Evolutionary conservation across 2,888 invertebrate species (phyloP).

Genomic region (Brachypalpus laphriformis): DNA sequence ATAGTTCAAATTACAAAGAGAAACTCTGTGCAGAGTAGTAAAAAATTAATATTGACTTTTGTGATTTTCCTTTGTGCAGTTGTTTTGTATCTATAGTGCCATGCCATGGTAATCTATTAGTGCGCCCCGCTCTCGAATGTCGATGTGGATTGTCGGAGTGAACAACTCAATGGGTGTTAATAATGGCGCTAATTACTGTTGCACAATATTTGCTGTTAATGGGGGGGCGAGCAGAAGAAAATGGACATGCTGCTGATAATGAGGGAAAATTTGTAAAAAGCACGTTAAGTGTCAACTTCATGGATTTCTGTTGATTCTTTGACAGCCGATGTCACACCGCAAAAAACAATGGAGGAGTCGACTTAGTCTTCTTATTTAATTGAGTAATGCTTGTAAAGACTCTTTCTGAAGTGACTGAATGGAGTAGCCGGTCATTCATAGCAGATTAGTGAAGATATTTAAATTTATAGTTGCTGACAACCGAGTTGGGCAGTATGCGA

Average conservation of each 20-base stretch:
- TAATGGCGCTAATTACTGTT: slow-evolving; percentile 69
- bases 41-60: slow-evolving; percentile 52
- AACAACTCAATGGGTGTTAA: slow-evolving; percentile 56
- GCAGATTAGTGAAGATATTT: neutral
- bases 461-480: neutral
- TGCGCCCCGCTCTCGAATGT: neutral
- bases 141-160: neutral
- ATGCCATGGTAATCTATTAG: slow-evolving; percentile 11
- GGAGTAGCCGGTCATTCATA: neutral
- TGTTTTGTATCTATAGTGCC: neutral
- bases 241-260: slow-evolving; percentile 39
- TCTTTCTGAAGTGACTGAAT: neutral
- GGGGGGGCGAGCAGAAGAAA: neutral
- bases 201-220: slow-evolving; percentile 55
- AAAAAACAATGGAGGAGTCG: neutral
- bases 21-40: slow-evolving; percentile 24
- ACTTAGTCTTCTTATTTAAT: slow-evolving; percentile 5
- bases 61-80: slow-evolving; percentile 46
- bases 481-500: neutral
- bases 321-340: slow-evolving; percentile 7
- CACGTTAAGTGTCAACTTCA: slow-evolving; percentile 16
- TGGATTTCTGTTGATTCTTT: slow-evolving; percentile 12
- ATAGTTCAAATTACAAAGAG: slow-evolving; percentile 50
- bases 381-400: slow-evolving; percentile 8
- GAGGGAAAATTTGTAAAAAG: slow-evolving; percentile 40